Percentiles rank a stretch among this genome's conserved stretches.
These are phyloP conservation scores for Eufriesea mexicana DNA, from an alignment of 1,140 invertebrate genomes.

Conservation along the genomic window DNA sequence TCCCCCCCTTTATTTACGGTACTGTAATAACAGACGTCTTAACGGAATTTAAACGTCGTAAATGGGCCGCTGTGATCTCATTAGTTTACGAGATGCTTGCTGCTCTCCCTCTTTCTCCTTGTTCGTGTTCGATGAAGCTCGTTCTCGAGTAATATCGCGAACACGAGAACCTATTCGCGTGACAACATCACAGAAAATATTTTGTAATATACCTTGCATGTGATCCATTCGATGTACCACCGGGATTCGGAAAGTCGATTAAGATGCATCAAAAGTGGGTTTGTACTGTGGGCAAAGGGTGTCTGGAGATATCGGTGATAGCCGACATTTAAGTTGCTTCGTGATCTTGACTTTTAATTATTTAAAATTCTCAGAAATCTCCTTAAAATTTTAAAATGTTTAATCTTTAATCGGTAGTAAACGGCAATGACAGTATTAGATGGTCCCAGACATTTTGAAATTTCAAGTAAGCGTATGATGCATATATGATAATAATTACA, in stretches of 20 bases:
- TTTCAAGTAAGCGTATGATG: too few relatives aligned
- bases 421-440: too few relatives aligned
- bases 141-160: neutral
- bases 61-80: conserved; percentile 72
- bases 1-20: conserved; percentile 75
- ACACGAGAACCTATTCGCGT: neutral
- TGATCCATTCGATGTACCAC: too few relatives aligned
- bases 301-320: too few relatives aligned
- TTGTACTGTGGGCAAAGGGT: too few relatives aligned
- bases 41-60: conserved; percentile 80
- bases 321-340: neutral
- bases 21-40: conserved; percentile 79
- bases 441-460: too few relatives aligned
- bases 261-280: neutral
- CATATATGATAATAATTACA: too few relatives aligned
- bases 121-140: neutral
- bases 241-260: neutral
- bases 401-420: too few relatives aligned
- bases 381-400: too few relatives aligned
- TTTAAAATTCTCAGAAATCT: neutral
- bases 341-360: too few relatives aligned
- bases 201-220: neutral
- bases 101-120: too few relatives aligned
- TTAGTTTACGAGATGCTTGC: conserved; percentile 70
- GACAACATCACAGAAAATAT: conserved; percentile 2